Percentiles rank a stretch among this genome's conserved stretches.
Conservation (phyloP, 1,140 invertebrate genomes). For the Cheumatopsyche charites region DNA sequence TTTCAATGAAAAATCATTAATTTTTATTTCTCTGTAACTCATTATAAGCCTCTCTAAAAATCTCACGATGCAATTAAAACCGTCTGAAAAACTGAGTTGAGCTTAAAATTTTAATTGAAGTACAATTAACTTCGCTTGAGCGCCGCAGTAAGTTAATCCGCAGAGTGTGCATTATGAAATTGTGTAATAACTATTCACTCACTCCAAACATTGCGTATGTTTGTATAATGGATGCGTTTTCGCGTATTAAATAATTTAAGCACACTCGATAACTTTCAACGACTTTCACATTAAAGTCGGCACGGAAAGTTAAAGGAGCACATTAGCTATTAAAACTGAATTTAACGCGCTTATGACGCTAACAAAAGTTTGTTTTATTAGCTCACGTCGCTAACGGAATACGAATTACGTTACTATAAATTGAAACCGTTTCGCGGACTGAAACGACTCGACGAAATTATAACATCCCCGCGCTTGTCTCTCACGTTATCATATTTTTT, state of each 20-base stretch:
- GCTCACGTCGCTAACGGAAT: slow-evolving; percentile 1
- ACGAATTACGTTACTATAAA: slow-evolving; percentile 9
- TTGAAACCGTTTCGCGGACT: slow-evolving; percentile 9
- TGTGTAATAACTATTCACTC: neutral
- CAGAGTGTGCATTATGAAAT: no score
- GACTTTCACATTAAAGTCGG: slow-evolving; percentile 10
- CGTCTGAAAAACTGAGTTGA: no score
- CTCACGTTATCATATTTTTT: neutral
- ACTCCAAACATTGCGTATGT: neutral
- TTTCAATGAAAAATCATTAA: no score
- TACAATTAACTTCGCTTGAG: no score
- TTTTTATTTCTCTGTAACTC: no score
- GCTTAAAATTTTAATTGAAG: no score
- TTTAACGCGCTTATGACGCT: slow-evolving; percentile 19
- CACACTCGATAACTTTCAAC: slow-evolving; percentile 22
- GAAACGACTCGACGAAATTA: no score
- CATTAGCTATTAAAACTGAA: slow-evolving; percentile 27
- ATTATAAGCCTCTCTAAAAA: no score
- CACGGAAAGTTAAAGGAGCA: neutral
- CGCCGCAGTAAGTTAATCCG: no score
- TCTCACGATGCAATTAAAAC: no score
- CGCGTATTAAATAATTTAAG: neutral
- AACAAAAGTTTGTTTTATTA: slow-evolving; percentile 24
- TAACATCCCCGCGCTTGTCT: neutral
- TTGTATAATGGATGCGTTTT: neutral